Base-by-base conservation (phyloP, 2,113 vertebrate genomes). In the Misgurnus anguillicaudatus region DNA sequence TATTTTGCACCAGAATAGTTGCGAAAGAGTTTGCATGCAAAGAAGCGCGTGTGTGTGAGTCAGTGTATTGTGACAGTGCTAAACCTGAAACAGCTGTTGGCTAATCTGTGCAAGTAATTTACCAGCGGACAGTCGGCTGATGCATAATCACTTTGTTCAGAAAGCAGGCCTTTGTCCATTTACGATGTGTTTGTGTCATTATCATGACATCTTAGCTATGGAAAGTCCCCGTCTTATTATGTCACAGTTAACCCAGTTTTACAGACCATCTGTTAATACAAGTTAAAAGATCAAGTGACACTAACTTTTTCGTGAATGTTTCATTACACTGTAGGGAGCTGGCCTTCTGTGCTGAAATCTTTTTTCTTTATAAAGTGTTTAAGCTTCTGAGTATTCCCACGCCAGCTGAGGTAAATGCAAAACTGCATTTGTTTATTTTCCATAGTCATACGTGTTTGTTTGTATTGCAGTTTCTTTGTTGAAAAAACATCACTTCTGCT, bases 341-440 rank as follows among this genome's bases (percentile, higher is more conserved):
- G 47, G 47, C 47, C 47, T 51, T 10, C 13, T 51, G 48, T 42
- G 5, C 6, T 7, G 9, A 42, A 42, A 10, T 45, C 24, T 31
- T 31, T 31, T 31, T 45, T 45, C 42, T 45, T 7, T 7, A 45
- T 45, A 45, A 10, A 45, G 42, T 45, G 4, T 8, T 45, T 45
- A 9, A 57, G 53, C 53, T 57, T 4, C 6, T 16, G 2, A 13
- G 48, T 51, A 13, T 13, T 5, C 14, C 48, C 48, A 51, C 48
- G 5, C 4, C n/a, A 19, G 53, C 53, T 9, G 6, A 57, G 8
- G 48, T n/a, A 10, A 51, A 71, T 71, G 69, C 69, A 71, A 71
- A 71, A 57, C 69, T 14, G 4, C 7, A 71, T 71, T 71, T 71
- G 69, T 71, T 57, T 71, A 57, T 57, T 71, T 71, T 71, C 69